These are phyloP conservation scores for Cydia amplana DNA, from an alignment of 1,140 invertebrate genomes.

Conservation along the genomic window DNA sequence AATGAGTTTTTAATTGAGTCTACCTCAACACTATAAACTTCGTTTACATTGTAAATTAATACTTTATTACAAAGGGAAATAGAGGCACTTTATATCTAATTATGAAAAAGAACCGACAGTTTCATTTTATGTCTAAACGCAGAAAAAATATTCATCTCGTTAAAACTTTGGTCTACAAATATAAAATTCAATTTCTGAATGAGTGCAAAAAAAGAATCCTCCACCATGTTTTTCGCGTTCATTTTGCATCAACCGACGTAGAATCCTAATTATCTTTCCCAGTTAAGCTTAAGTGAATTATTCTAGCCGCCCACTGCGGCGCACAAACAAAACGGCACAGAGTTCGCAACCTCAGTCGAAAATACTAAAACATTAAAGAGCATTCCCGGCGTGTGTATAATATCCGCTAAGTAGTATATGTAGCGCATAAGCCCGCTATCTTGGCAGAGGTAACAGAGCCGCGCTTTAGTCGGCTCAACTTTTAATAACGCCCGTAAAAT, in stretches of 20 bases:
- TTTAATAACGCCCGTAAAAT: constrained; percentile 78
- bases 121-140: constrained; percentile 63
- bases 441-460: constrained; percentile 67
- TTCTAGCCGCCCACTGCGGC: constrained; percentile 75
- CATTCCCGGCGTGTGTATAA: constrained; percentile 71
- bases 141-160: constrained; percentile 72
- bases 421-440: constrained; percentile 70
- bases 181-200: constrained; percentile 79
- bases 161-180: constrained; percentile 77
- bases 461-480: constrained; percentile 73
- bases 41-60: background rate
- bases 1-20: no score
- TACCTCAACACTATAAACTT: background rate
- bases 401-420: constrained; percentile 71
- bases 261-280: constrained; percentile 80
- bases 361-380: constrained; percentile 79
- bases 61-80: constrained; percentile 35
- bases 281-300: constrained; percentile 80
- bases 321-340: constrained; percentile 74
- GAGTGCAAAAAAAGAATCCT: constrained; percentile 78
- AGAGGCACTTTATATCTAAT: constrained; percentile 49
- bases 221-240: constrained; percentile 76
- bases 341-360: constrained; percentile 78
- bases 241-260: constrained; percentile 78
- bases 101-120: constrained; percentile 58